Conservation (phyloP, 2,113 vertebrate genomes). For the Poecile atricapillus region DNA sequence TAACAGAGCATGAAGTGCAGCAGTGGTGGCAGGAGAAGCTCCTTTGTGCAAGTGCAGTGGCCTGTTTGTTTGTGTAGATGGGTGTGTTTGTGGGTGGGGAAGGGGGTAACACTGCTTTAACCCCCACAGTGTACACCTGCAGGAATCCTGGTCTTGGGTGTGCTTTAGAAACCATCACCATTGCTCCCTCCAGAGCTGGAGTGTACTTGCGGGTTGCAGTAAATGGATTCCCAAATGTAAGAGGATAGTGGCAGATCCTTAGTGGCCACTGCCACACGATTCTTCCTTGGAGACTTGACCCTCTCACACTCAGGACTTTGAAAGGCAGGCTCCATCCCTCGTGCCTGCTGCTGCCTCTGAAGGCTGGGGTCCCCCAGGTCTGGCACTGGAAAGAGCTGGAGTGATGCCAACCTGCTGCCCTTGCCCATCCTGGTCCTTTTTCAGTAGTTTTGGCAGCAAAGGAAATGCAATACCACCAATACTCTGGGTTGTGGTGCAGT, state of each 20-base stretch:
- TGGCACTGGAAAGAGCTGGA: not conserved
- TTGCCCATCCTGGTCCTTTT: not conserved
- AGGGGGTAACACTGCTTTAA: not conserved
- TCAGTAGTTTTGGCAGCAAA: not conserved
- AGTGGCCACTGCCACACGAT: not conserved
- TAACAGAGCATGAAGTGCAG: conserved; percentile 44
- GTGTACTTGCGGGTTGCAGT: not conserved
- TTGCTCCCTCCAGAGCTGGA: not conserved
- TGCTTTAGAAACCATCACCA: not conserved
- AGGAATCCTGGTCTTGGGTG: not conserved
- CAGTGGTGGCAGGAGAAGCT: not conserved
- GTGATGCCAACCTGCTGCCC: not conserved
- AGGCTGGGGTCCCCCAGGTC: not conserved
- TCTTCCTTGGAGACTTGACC: not conserved
- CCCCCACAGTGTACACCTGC: not conserved
- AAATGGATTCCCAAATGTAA: not conserved
- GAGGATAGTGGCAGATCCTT: not conserved
- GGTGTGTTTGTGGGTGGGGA: not conserved
- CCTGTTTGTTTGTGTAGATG: conserved; percentile 43
- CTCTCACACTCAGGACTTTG: not conserved
- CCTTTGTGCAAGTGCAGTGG: conserved; percentile 56
- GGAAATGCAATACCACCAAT: not conserved
- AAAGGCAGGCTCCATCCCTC: not conserved
- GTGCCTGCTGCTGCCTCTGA: not conserved
- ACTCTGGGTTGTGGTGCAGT: not conserved